Conservation (phyloP, 2,888 invertebrate genomes). For the Andrena marginata region DNA sequence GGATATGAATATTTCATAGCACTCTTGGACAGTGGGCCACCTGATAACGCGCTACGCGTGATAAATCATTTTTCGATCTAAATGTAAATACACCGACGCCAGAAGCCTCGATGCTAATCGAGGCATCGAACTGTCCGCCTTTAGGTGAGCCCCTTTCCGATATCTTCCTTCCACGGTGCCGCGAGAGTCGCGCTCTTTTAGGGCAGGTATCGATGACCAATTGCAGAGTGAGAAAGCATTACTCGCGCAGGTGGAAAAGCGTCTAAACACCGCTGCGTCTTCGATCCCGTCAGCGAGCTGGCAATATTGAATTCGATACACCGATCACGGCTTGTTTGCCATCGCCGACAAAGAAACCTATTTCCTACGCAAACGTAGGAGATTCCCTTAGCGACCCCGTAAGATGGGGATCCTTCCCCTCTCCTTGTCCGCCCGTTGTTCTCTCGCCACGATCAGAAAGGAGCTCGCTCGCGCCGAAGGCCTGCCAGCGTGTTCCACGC, state of each 20-base stretch:
- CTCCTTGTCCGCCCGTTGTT: constrained; percentile 34
- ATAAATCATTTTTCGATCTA: constrained; percentile 66
- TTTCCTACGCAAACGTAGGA: constrained; percentile 61
- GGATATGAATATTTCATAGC: constrained; percentile 62
- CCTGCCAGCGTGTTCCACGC: neutral
- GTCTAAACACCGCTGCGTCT: neutral
- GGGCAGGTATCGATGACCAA: neutral
- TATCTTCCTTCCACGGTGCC: neutral
- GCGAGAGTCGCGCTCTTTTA: neutral
- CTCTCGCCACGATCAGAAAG: constrained; percentile 9
- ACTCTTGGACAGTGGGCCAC: constrained; percentile 47
- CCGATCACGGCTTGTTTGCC: constrained; percentile 49
- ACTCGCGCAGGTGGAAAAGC: neutral
- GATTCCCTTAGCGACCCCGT: constrained; percentile 25
- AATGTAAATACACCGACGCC: constrained; percentile 53
- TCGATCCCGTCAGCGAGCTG: constrained; percentile 12
- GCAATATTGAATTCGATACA: constrained; percentile 58
- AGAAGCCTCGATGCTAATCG: constrained; percentile 43
- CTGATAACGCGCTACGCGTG: constrained; percentile 49
- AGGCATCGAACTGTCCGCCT: constrained; percentile 9
- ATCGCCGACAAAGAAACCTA: constrained; percentile 59
- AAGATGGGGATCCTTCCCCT: constrained; percentile 37
- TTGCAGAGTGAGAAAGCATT: neutral
- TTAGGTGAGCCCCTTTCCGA: neutral
- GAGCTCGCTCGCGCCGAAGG: constrained; percentile 9